These are phyloP conservation scores for Bufo gargarizans DNA, from an alignment of 2,113 vertebrate species.

Conservation along the genomic window DNA sequence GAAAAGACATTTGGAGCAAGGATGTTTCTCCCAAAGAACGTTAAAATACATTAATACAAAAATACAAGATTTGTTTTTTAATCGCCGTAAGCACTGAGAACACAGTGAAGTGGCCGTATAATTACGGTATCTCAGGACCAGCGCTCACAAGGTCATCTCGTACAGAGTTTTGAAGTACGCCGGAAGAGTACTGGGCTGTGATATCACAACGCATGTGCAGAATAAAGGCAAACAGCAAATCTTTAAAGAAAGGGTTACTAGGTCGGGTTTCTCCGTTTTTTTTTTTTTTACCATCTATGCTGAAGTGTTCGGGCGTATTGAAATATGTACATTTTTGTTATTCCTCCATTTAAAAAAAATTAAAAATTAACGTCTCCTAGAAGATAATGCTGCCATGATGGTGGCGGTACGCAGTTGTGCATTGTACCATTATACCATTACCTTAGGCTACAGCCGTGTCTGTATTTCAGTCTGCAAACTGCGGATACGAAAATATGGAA, in stretches of 20 bases:
- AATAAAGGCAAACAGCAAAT: neutral
- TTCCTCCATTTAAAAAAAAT: too few species aligned
- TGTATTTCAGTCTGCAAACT: too few species aligned
- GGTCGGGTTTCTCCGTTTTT: neutral
- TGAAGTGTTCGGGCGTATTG: neutral
- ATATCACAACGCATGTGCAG: neutral
- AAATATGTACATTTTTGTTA: too few species aligned
- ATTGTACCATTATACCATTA: too few species aligned
- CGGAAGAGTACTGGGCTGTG: neutral
- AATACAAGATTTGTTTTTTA: constrained; percentile 17
- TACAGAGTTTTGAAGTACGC: neutral
- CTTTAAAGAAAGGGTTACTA: neutral
- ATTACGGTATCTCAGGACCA: neutral
- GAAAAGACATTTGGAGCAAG: neutral
- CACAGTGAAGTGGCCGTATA: neutral
- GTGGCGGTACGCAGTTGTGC: too few species aligned
- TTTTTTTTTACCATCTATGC: too few species aligned
- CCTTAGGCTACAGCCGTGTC: too few species aligned
- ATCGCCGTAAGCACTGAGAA: constrained; percentile 36
- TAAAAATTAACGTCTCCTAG: too few species aligned
- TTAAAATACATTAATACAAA: constrained; percentile 34
- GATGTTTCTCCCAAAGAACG: constrained; percentile 1
- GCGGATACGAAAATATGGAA: too few species aligned
- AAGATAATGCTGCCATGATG: too few species aligned
- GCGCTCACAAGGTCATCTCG: neutral